Evolutionary conservation across 2,888 invertebrate species (phyloP).

Genomic region (Dasysyrphus albostriatus): DNA sequence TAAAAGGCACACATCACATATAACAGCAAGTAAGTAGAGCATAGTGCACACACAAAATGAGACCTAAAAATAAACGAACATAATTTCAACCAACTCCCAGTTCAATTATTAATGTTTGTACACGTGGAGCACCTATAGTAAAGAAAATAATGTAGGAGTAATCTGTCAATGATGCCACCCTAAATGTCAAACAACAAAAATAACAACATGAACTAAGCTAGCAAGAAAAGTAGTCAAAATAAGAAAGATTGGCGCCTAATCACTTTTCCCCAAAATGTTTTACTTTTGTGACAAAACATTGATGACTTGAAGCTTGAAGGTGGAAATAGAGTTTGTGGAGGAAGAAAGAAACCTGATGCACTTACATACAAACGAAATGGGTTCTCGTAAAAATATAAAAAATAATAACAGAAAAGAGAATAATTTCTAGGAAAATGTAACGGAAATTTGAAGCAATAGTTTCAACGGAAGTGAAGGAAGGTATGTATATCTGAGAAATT

Average conservation of each 20-base stretch:
- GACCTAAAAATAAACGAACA: slow-evolving; percentile 42
- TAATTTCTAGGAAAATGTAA: background rate
- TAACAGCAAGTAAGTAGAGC: background rate
- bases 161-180: slow-evolving; percentile 62
- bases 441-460: background rate
- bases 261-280: slow-evolving; percentile 44
- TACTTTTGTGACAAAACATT: slow-evolving; percentile 3
- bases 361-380: background rate
- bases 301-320: background rate
- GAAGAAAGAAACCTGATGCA: background rate
- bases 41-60: slow-evolving; percentile 17
- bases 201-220: slow-evolving; percentile 23
- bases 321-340: background rate
- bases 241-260: slow-evolving; percentile 62
- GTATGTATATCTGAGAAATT: no score
- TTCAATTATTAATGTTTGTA: slow-evolving; percentile 27
- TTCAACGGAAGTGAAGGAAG: background rate
- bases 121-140: background rate
- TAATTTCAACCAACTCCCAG: slow-evolving; percentile 23
- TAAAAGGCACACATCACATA: background rate
- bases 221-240: slow-evolving; percentile 18
- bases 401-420: background rate
- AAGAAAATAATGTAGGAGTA: slow-evolving; percentile 27
- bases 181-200: slow-evolving; percentile 53
- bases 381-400: background rate